phyloP scores from a whole-genome alignment of 2,797 vertebrate species.

The Chanos chanos region DNA sequence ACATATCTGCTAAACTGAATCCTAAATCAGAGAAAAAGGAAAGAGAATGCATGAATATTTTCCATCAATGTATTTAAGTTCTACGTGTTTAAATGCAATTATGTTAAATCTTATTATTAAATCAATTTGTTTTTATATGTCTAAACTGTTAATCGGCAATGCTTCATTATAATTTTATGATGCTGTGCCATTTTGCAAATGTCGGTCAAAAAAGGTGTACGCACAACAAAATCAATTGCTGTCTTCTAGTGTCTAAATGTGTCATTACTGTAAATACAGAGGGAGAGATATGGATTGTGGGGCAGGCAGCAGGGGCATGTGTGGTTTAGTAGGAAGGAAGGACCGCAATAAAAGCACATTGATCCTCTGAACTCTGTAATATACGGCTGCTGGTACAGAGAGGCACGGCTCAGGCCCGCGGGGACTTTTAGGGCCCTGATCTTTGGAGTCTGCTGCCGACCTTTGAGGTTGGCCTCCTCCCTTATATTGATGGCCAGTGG shows the following conservation, averaged over 20 bases:
- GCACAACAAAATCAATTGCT: conserved; percentile 71
- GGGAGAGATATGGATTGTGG: conserved; percentile 67
- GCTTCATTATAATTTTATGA: conserved; percentile 70
- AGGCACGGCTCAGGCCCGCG: conserved; percentile 41
- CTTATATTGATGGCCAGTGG: conserved; percentile 60
- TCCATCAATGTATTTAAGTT: conserved; percentile 39
- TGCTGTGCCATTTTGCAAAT: conserved; percentile 70
- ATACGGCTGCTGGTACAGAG: conserved; percentile 49
- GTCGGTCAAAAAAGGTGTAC: conserved; percentile 69
- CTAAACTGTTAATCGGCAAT: conserved; percentile 64
- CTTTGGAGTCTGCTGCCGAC: conserved; percentile 58
- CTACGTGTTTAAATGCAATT: conserved; percentile 55
- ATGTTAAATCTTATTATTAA: conserved; percentile 62
- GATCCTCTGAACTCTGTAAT: conserved; percentile 61
- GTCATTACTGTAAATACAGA: conserved; percentile 74
- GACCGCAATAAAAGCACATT: conserved; percentile 66
- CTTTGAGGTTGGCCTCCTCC: conserved; percentile 58
- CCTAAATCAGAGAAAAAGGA: background rate
- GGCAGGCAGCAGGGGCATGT: conserved; percentile 59
- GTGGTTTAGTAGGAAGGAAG: conserved; percentile 56
- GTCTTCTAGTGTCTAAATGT: conserved; percentile 68
- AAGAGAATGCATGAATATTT: conserved; percentile 31
- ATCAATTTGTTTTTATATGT: conserved; percentile 65
- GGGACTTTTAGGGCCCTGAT: conserved; percentile 54
- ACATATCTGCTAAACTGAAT: conserved; percentile 20